A percentile compares a stretch with the other conserved stretches of the same genome.
Conservation (phyloP, 1,140 invertebrate species). For the Euglossa dilemma region DNA sequence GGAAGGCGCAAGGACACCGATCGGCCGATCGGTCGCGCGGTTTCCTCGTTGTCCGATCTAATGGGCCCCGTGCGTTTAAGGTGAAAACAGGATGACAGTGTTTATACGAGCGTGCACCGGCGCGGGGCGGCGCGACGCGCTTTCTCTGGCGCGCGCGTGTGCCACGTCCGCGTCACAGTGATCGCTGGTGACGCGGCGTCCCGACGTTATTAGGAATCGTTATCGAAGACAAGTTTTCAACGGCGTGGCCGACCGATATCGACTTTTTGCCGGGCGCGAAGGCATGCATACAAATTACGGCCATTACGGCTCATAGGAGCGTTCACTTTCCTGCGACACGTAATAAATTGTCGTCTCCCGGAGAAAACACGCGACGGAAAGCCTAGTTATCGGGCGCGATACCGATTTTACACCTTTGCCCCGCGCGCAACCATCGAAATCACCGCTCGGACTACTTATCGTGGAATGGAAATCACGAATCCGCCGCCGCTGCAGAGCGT, state of each 20-base stretch:
- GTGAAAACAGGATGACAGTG: conserved; percentile 60
- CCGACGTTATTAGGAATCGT: conserved; percentile 68
- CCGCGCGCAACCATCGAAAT: background rate
- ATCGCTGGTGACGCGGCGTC: conserved; percentile 40
- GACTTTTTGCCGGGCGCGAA: conserved; percentile 57
- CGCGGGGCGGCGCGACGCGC: background rate
- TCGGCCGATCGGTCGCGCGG: conserved; percentile 31
- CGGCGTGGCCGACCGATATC: conserved; percentile 52
- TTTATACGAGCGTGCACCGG: conserved; percentile 44
- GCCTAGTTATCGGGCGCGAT: conserved; percentile 3
- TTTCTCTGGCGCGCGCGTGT: conserved; percentile 8
- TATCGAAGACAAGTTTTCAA: conserved; percentile 67
- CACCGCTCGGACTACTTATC: conserved; percentile 25
- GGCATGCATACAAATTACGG: conserved; percentile 65
- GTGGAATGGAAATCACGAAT: conserved; percentile 26
- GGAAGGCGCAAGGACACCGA: conserved; percentile 34
- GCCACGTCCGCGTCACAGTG: background rate
- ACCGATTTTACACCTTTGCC: conserved; percentile 24
- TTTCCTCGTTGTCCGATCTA: conserved; percentile 46
- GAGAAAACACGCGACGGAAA: conserved; percentile 52
- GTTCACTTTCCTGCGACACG: conserved; percentile 44
- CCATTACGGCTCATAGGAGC: conserved; percentile 55
- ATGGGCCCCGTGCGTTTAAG: conserved; percentile 48
- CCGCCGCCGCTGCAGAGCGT: background rate
- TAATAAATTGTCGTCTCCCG: conserved; percentile 52